phyloP scores from a whole-genome alignment of 1,140 invertebrate genomes.

The Sinella curviseta region DNA sequence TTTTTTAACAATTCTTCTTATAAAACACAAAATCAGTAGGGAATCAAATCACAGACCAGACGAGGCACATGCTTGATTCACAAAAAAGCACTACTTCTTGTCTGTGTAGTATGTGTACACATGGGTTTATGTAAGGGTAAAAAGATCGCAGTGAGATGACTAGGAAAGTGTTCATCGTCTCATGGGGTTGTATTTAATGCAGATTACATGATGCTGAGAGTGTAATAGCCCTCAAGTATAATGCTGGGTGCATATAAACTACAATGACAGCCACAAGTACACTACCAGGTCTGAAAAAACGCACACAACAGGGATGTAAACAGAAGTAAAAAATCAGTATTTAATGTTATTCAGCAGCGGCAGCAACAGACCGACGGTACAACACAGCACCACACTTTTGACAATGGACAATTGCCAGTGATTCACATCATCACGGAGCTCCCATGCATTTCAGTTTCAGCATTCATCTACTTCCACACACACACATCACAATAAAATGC shows the following conservation, averaged over 20 bases:
- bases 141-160: too few species aligned
- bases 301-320: constrained; percentile 18
- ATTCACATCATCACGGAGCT: too few species aligned
- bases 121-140: not conserved
- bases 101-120: not conserved
- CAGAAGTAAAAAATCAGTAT: not conserved
- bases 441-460: too few species aligned
- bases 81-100: too few species aligned
- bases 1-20: not conserved
- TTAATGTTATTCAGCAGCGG: too few species aligned
- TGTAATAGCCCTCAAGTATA: constrained; percentile 15
- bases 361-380: too few species aligned
- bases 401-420: too few species aligned
- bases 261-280: not conserved
- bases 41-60: not conserved
- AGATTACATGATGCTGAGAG: constrained; percentile 14
- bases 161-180: constrained; percentile 6
- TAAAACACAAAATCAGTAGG: constrained; percentile 13
- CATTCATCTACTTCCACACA: too few species aligned
- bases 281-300: too few species aligned
- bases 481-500: not conserved
- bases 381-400: too few species aligned
- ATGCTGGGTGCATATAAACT: not conserved
- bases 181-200: constrained; percentile 17
- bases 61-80: not conserved